Evolutionary conservation across 2,797 vertebrate genomes (phyloP).

Genomic region (Dermochelys coriacea): DNA sequence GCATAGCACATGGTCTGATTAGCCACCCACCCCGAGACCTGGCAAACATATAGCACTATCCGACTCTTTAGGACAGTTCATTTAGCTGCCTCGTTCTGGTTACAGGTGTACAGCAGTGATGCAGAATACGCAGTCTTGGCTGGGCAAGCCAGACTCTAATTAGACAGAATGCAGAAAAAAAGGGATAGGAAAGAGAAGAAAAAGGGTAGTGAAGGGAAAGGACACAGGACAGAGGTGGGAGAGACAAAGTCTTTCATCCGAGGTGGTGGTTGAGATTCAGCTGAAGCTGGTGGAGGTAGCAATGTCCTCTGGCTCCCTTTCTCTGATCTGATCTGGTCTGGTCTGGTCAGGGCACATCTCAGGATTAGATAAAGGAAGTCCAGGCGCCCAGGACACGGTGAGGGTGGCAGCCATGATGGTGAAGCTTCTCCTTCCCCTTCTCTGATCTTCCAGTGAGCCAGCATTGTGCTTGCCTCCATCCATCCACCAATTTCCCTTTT

Average conservation of each 20-base stretch:
- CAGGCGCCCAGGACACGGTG: neutral
- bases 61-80: neutral
- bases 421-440: neutral
- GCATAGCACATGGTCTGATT: neutral
- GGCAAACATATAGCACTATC: neutral
- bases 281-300: neutral
- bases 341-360: neutral
- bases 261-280: neutral
- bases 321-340: neutral
- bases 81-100: neutral
- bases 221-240: neutral
- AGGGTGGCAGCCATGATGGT: neutral
- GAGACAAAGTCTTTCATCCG: neutral
- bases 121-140: neutral
- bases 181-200: neutral
- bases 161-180: neutral
- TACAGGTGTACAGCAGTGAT: neutral
- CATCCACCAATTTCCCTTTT: neutral
- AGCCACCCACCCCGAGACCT: neutral
- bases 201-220: neutral
- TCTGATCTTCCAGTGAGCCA: neutral
- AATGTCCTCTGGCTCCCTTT: neutral
- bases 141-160: neutral
- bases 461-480: neutral
- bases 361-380: neutral